Conservation (phyloP, 2,888 invertebrate species). For the Drosophila paracracens region DNA sequence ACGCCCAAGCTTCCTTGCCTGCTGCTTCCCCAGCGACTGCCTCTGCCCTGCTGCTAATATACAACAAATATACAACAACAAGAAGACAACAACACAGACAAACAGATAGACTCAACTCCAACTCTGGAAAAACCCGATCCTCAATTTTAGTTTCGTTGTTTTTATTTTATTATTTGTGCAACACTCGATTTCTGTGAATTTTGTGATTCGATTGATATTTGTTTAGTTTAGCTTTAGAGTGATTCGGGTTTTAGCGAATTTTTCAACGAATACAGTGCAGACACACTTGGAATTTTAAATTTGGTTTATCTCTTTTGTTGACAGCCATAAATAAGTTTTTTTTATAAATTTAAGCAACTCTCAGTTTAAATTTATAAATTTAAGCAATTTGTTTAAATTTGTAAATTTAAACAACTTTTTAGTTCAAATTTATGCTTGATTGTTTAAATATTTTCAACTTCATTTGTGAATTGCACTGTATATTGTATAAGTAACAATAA, state of each 20-base stretch:
- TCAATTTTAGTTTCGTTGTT: conserved; percentile 8
- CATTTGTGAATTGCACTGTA: conserved; percentile 16
- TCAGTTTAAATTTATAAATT: background rate
- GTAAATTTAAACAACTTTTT: background rate
- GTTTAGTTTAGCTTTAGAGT: conserved; percentile 60
- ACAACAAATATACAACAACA: conserved; percentile 38
- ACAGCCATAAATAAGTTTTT: background rate
- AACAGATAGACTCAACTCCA: conserved; percentile 5
- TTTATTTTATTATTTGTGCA: conserved; percentile 7
- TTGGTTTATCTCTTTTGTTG: background rate
- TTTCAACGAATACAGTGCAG: conserved; percentile 31
- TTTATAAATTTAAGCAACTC: background rate
- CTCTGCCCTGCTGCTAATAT: conserved; percentile 69
- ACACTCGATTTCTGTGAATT: conserved; percentile 65
- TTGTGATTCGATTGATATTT: conserved; percentile 50
- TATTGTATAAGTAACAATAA: conserved; percentile 37
- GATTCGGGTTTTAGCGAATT: conserved; percentile 70
- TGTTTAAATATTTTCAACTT: background rate
- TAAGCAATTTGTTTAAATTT: background rate
- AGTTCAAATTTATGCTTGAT: background rate
- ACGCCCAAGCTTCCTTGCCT: conserved; percentile 36
- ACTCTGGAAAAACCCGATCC: conserved; percentile 21
- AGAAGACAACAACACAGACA: conserved; percentile 10
- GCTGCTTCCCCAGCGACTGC: conserved; percentile 37
- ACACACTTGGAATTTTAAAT: background rate